These are phyloP conservation scores for Parotocinclus haroldoi DNA, from an alignment of 2,797 vertebrate species.

Conservation along the genomic window DNA sequence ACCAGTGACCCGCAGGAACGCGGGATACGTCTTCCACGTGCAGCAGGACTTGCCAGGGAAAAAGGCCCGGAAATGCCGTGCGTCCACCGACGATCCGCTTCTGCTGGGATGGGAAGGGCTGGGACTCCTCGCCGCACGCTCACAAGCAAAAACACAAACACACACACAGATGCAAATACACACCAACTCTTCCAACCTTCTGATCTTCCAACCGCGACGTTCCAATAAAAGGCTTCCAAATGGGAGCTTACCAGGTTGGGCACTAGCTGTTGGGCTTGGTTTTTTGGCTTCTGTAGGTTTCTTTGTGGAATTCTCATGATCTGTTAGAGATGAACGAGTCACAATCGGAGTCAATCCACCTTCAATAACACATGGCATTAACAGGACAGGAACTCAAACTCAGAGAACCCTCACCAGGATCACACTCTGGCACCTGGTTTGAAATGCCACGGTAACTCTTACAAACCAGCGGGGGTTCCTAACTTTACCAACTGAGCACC, in stretches of 20 bases:
- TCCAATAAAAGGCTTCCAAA: neutral
- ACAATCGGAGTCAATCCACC: neutral
- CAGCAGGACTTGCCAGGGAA: conserved; percentile 94
- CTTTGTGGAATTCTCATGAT: conserved; percentile 6
- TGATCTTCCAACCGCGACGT: no score
- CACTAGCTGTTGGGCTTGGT: conserved; percentile 11
- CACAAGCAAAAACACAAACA: conserved; percentile 37
- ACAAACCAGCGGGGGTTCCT: no score
- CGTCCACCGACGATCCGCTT: conserved; percentile 90
- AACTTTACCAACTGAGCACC: no score
- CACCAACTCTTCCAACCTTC: neutral
- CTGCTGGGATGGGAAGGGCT: conserved; percentile 73
- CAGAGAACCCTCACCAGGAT: no score
- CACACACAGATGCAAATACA: neutral
- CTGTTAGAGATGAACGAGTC: conserved; percentile 5
- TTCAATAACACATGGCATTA: no score
- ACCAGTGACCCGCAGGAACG: conserved; percentile 88
- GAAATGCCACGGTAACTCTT: no score
- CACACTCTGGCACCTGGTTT: no score
- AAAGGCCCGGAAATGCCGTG: conserved; percentile 78
- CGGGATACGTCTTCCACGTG: conserved; percentile 86
- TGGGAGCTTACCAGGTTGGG: conserved; percentile 26
- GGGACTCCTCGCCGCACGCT: conserved; percentile 82
- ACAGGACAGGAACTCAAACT: no score
- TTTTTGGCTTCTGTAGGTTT: conserved; percentile 17